Base-by-base conservation (phyloP, 2,888 invertebrate genomes). In the Cremastinae sp. region DNA sequence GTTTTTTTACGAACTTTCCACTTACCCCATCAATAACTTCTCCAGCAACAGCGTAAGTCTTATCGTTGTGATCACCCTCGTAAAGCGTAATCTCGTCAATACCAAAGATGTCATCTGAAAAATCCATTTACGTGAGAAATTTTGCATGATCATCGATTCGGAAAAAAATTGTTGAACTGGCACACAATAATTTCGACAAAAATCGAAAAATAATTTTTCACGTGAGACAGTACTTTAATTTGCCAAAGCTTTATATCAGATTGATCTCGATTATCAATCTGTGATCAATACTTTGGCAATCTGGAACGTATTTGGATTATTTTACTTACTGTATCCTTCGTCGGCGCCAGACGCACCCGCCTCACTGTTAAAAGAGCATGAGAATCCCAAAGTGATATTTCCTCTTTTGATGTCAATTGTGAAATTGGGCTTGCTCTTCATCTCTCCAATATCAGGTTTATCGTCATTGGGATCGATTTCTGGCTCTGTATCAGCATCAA, bases 11-110 rank as follows among this genome's bases (percentile, higher is more conserved):
- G 28, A 10, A 14, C 16, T 51, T 10, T 2, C 12, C 58, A 91
- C 94, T 92, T 91, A 97, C 97, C 84, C 97, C 98, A 90, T 99
- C 99, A 66, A 99, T 93, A 75, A 98, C 96, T 88, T 97, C 97
- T 55, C 98, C 98, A 72, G 96, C 95, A 5, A 98, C 97, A 2
- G 96, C 94, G 84, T 97, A 97, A 9, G 95, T 93, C 85, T 95
- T 95, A 79, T 97, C 96, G 75, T 94, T 94, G 93, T 95, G 96
- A 83, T 97, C 96, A 14, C 97, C 97, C 80, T 96, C 93, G 88
- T 94, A 97, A 75, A 98, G 92, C 2, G 97, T 95, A 75, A 99
- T 92, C 91, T 99, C 98, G 86, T 98, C 97, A 82, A 99, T 98
- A 58, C 96, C 95, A 87, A 97, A 98, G 9, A 96, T 91, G 86